Evolutionary conservation across 2,888 invertebrate species (phyloP), one percentile per base, ranked within the genome.

Genomic region (Patella caerulea): DNA sequence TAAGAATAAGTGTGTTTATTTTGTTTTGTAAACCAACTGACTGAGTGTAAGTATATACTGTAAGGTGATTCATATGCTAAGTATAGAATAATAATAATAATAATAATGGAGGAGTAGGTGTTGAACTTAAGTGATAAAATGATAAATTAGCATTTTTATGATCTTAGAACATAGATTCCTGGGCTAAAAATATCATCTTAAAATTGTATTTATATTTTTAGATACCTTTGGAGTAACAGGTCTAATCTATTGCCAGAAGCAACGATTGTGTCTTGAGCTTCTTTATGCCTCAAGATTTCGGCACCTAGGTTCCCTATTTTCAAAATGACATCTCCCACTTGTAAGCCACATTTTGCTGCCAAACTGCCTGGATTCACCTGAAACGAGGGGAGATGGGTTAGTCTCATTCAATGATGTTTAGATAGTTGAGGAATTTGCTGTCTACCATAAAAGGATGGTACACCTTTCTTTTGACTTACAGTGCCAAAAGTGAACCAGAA

Each of bases 351-450:
- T 80, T 90, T 89, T 24, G 89, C 85, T 52, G 91, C 91, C 77
- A 91, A 81, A 81, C 91, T 91, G 69, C 91, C 91, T 59, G 89
- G 90, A 71, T 88, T 90, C 17, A 92, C 91, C 91, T 91, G 81
- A 73, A 83, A 75, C 74, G 52, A 79, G 76, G 76, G 74, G 69
- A 52, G 76, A 76, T 54, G 74, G 79, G 76, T 76, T 59, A 73
- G 78, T 15, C 17, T 29, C 34, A 59, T 74, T 17, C 14, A 74
- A 7, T 19, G n/a, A 73, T 65, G 73, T 53, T 55, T 55, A 54
- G 56, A 52, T 59, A 72, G 75, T 54, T 14, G 72, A 34, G 75
- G 78, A 76, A 76, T 76, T 53, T 65, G 29, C 59, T 55, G 56
- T 71, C 75, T 72, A 76, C 76, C 76, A 76, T 76, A 76, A 76